Base-by-base conservation (phyloP, 2,113 vertebrate species). In the Chaenocephalus aceratus region DNA sequence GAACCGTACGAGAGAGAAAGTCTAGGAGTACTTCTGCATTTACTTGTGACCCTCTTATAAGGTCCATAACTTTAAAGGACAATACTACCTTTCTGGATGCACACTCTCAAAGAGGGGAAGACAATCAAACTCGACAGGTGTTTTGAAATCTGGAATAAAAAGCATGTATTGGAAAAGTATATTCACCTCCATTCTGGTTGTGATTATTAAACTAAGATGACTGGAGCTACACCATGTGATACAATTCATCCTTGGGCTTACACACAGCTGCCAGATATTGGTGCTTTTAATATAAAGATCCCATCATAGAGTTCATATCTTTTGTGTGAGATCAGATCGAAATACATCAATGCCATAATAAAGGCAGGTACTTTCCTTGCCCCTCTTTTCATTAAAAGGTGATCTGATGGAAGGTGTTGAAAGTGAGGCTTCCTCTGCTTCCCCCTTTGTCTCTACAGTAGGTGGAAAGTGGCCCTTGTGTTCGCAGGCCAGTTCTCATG, bases 381-480 rank as follows among this genome's bases (percentile, higher is more conserved):
- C 2, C 57, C 58, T 18, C 45, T 60, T 12, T 30, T 77, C 62
- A 76, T 89, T 65, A 80, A 83, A 86, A 44, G 79, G 30, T 61
- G 72, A 75, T 77, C 58, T 76, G 52, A 83, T 72, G 73, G 75
- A 44, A 15, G 77, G 56, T 58, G 85, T 89, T 89, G 75, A 91
- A 74, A 89, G 83, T 34, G 51, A 63, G 21, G 49, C 78, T 1
- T 67, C 58, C 44, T 77, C 51, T 59, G 72, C 80, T 78, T 69
- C 80, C 51, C 13, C 65, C 83, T 87, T 87, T 91, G 79, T 87
- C 78, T 77, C 79, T 77, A 83, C 86, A 89, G 82, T 83, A 88
- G 89, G 88, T 91, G 89, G 89, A 93, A 92, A 85, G 91, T 82
- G 90, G 86, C 85, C 82, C 79, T 84, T 66, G 86, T 86, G 10